Evolutionary conservation across 2,113 vertebrate genomes (phyloP).

Genomic region (Andinoacara biseriatus): DNA sequence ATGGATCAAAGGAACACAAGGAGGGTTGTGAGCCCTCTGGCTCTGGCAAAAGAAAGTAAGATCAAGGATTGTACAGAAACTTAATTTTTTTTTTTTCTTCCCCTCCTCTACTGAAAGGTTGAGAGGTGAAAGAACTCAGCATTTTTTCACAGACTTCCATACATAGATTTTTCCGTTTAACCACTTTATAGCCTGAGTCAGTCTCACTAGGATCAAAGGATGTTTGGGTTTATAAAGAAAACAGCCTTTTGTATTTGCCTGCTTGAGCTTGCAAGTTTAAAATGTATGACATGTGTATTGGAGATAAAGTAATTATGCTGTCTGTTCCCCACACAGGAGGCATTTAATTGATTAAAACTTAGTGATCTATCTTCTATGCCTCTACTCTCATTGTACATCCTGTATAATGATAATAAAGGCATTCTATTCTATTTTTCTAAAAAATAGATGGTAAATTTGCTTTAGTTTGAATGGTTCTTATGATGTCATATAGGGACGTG

Average conservation of each 20-base stretch:
- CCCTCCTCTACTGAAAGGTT: background rate
- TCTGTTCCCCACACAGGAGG: background rate
- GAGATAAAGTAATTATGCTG: background rate
- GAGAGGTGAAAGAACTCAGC: no score
- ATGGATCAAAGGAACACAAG: conserved; percentile 69
- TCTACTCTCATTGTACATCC: no score
- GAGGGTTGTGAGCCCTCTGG: conserved; percentile 70
- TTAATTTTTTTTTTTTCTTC: no score
- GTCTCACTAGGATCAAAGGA: background rate
- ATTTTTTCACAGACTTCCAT: no score
- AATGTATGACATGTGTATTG: background rate
- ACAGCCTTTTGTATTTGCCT: background rate
- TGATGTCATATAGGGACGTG: conserved; percentile 40
- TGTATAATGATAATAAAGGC: no score
- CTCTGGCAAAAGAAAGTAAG: conserved; percentile 72
- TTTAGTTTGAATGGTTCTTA: background rate
- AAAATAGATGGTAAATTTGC: background rate
- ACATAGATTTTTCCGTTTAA: no score
- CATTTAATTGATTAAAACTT: background rate
- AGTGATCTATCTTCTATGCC: background rate
- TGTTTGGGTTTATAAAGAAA: background rate
- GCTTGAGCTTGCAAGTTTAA: background rate
- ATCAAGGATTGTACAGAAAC: background rate
- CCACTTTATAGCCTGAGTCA: no score
- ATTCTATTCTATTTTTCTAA: no score